Percentiles rank a stretch among this genome's conserved stretches.
Evolutionary conservation across 2,113 vertebrate species (phyloP).

Genomic region (Excalfactoria chinensis): DNA sequence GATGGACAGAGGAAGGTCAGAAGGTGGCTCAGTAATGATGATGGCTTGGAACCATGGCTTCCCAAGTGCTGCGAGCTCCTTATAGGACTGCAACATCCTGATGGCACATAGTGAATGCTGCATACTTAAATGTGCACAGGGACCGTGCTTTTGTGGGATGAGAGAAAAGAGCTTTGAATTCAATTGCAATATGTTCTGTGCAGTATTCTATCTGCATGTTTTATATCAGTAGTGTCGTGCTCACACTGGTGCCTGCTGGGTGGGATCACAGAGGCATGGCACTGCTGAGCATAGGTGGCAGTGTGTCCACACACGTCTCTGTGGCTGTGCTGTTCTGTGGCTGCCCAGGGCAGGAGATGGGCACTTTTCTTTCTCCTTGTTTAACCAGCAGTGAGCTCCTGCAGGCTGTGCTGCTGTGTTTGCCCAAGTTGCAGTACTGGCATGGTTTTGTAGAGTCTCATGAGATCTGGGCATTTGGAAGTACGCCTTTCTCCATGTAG

Average conservation of each 20-base stretch:
- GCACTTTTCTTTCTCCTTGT: not conserved
- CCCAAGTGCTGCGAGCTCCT: not conserved
- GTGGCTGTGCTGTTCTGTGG: not conserved
- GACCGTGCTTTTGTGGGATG: not conserved
- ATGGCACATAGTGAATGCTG: not conserved
- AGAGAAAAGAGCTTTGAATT: not conserved
- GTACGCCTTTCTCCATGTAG: not conserved
- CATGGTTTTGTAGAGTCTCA: not conserved
- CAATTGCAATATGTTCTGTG: not conserved
- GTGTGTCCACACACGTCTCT: fast-evolving
- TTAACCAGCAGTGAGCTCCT: not conserved
- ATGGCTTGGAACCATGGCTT: not conserved
- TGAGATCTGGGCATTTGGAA: not conserved
- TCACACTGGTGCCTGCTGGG: not conserved
- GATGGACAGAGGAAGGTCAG: not conserved
- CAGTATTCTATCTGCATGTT: not conserved
- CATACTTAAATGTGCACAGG: fast-evolving
- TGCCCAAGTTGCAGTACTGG: not conserved
- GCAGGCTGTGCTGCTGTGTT: not conserved
- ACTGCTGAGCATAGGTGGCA: fast-evolving
- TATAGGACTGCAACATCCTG: not conserved
- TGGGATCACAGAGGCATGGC: not conserved
- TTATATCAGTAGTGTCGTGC: not conserved
- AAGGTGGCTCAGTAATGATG: not conserved
- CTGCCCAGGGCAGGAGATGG: not conserved